Evolutionary conservation across 1,140 invertebrate species (phyloP).

Genomic region (Eubasilissa regina): DNA sequence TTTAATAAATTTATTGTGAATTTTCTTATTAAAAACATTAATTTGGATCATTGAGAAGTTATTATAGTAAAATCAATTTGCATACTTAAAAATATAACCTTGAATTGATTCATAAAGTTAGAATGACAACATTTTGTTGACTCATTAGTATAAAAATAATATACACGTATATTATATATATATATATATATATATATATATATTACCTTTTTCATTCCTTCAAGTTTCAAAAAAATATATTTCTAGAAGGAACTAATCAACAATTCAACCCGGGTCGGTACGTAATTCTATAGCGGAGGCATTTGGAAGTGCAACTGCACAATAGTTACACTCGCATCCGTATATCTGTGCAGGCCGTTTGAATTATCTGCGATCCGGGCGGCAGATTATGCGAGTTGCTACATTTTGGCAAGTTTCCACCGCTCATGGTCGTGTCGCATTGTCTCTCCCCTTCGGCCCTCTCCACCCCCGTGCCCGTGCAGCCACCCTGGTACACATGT

Average conservation of each 20-base stretch:
- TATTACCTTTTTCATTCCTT: too few relatives aligned
- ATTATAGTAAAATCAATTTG: too few relatives aligned
- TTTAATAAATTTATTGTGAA: too few relatives aligned
- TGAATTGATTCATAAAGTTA: too few relatives aligned
- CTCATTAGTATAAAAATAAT: too few relatives aligned
- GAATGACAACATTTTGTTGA: too few relatives aligned
- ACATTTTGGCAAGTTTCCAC: constrained; percentile 55
- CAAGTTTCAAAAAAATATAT: too few relatives aligned
- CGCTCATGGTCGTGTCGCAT: constrained; percentile 31
- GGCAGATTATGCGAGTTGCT: constrained; percentile 56
- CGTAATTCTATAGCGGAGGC: constrained; percentile 17
- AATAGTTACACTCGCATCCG: constrained; percentile 36
- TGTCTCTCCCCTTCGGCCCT: not conserved
- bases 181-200: too few relatives aligned
- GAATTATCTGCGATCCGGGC: constrained; percentile 57
- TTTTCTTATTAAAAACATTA: too few relatives aligned
- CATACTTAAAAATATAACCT: too few relatives aligned
- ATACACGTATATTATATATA: too few relatives aligned
- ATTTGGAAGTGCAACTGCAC: constrained; percentile 12
- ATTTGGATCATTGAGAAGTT: too few relatives aligned
- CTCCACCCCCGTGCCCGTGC: not conserved
- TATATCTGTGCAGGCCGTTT: constrained; percentile 40
- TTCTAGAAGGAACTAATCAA: constrained; percentile 5
- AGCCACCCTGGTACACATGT: constrained; percentile 34
- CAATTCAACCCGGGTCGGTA: not conserved